Evolutionary conservation across 2,113 vertebrate species (phyloP), one percentile per base, ranked within the genome.

Genomic region (Cryptomyrus ogoouensis): DNA sequence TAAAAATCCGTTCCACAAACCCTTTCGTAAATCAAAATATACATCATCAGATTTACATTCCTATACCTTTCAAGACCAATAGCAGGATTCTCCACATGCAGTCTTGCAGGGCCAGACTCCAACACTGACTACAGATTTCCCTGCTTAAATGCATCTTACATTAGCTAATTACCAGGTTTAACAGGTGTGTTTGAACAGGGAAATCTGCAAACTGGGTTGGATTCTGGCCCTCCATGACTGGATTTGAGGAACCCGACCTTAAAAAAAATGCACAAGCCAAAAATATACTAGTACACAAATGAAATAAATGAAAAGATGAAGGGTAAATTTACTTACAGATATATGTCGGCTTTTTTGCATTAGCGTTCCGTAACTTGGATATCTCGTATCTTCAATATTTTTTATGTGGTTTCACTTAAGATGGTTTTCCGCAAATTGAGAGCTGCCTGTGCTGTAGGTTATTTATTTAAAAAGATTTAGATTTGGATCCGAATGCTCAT

Each of bases 401-500:
- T 83, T 8, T 1, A 19, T 83, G 2, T 83, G 24, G 1, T 24
- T 46, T 83, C 39, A 44, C 80, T 44, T 66, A 27, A 10, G 58
- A 17, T 56, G 15, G 5, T 53, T 58, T 80, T 87, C 31, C 9
- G 6, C 62, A 31, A 70, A 1, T 39, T 35, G 1, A 39, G 12
- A 39, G 1, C 86, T 58, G 4, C 2, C n/a, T n/a, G n/a, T 56
- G 17, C 85, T 52, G n/a, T n/a, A 35, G 3, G 3, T 52, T n/a
- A 35, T 17, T 17, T 52, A 27, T 35, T 53, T 87, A 21, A n/a
- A 47, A n/a, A 83, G 80, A 35, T 52, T 56, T 52, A 15, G 44
- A 50, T 87, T 50, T 87, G 47, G 49, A 87, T 44, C 87, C 17
- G 5, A 44, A 15, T n/a, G 56, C 92, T 91, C 89, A 13, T 95